Conservation (phyloP, 2,113 vertebrate species). For the Strigops habroptila region DNA sequence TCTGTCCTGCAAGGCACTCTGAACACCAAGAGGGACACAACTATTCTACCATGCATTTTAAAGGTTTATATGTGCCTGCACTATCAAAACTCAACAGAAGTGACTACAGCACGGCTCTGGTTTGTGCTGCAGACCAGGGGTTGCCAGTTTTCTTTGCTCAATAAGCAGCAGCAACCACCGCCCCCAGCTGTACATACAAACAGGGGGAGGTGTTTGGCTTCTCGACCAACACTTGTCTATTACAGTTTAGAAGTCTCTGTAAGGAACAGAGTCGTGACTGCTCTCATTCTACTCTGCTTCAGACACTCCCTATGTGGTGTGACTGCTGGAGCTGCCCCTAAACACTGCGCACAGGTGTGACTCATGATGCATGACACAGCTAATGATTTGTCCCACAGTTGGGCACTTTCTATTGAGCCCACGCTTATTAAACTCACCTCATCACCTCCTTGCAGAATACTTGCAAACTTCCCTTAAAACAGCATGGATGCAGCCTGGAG, state of each 20-base stretch:
- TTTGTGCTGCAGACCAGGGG: neutral
- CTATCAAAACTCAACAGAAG: neutral
- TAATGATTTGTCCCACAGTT: neutral
- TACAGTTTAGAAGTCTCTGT: neutral
- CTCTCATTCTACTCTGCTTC: neutral
- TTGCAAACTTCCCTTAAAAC: neutral
- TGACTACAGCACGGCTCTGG: neutral
- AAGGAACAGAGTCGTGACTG: conserved; percentile 11
- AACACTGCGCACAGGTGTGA: neutral
- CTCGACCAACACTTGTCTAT: fast-evolving
- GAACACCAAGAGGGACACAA: fast-evolving
- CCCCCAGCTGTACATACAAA: neutral
- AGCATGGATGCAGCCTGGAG: neutral
- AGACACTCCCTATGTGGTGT: neutral
- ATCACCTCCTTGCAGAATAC: neutral
- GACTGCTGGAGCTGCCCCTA: neutral
- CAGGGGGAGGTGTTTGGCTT: neutral
- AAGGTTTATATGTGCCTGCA: neutral
- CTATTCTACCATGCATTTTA: neutral
- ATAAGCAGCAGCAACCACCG: neutral
- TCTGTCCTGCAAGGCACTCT: neutral
- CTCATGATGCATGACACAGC: neutral
- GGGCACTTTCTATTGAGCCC: neutral
- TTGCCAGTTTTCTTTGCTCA: neutral
- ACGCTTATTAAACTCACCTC: neutral